A percentile compares a stretch with the other conserved stretches of the same genome.
Conservation (phyloP, 2,888 invertebrate genomes). For the Salticus scenicus region DNA sequence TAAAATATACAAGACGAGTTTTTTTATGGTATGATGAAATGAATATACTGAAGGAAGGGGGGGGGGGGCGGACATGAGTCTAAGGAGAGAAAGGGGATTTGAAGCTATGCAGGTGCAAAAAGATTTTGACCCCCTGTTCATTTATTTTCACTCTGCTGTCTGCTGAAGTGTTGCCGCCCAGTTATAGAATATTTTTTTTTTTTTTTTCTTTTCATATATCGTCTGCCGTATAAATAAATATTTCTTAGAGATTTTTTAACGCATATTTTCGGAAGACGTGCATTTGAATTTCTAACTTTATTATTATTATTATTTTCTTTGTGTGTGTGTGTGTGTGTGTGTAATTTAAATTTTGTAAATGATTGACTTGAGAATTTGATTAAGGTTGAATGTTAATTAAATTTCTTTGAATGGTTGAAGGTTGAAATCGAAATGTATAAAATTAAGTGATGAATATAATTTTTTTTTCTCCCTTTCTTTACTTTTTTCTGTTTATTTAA, state of each 20-base stretch:
- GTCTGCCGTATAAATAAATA: not conserved
- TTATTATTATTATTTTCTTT: too few relatives aligned
- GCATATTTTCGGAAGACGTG: too few relatives aligned
- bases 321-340: too few relatives aligned
- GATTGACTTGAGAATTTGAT: too few relatives aligned
- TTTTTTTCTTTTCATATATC: not conserved
- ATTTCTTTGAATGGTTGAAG: too few relatives aligned
- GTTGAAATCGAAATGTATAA: too few relatives aligned
- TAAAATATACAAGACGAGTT: constrained; percentile 9
- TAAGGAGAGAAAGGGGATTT: not conserved
- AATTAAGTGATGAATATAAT: too few relatives aligned
- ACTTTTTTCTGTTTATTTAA: too few relatives aligned
- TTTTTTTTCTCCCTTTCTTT: too few relatives aligned
- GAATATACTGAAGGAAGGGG: not conserved
- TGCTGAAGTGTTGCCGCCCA: constrained; percentile 12
- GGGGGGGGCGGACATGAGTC: not conserved
- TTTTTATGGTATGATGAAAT: not conserved
- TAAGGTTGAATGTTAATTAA: too few relatives aligned
- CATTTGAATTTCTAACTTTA: too few relatives aligned
- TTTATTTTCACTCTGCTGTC: not conserved
- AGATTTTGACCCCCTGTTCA: constrained; percentile 12
- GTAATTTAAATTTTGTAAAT: too few relatives aligned
- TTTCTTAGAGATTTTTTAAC: not conserved
- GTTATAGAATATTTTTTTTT: not conserved
- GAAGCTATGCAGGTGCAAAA: constrained; percentile 4